Conservation (phyloP, 2,797 vertebrate species). For the Chrysocyon brachyurus region DNA sequence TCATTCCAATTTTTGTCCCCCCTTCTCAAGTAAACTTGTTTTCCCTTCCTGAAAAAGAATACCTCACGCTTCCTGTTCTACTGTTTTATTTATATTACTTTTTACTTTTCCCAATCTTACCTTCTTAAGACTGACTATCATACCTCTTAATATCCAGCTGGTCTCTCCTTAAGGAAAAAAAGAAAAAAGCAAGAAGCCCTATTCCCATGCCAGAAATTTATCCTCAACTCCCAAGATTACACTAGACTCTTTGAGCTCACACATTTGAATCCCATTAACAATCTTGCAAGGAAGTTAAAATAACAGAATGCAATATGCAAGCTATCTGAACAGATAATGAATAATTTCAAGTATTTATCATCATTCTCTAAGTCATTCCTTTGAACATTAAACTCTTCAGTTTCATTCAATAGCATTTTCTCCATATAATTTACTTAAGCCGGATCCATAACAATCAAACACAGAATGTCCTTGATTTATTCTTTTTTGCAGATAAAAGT, state of each 20-base stretch:
- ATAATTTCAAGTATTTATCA: conserved; percentile 63
- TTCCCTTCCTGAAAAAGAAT: background rate
- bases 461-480: conserved; percentile 68
- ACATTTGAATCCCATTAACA: conserved; percentile 40
- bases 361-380: conserved; percentile 60
- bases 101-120: background rate
- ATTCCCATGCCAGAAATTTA: conserved; percentile 16
- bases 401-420: conserved; percentile 67
- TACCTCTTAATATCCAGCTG: background rate
- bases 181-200: background rate
- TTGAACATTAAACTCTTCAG: conserved; percentile 70
- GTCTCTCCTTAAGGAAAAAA: conserved; percentile 31
- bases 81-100: background rate
- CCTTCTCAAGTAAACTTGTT: background rate
- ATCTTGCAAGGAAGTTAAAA: conserved; percentile 62
- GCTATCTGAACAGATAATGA: conserved; percentile 61
- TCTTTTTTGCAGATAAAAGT: conserved; percentile 37
- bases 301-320: conserved; percentile 42
- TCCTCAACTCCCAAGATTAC: background rate
- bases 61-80: background rate
- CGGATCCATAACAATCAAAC: conserved; percentile 66
- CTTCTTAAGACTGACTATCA: background rate
- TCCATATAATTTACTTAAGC: conserved; percentile 65
- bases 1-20: background rate
- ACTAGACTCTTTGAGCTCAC: conserved; percentile 57